Conservation (phyloP, 2,888 invertebrate species). For the Spisula subtruncata region DNA sequence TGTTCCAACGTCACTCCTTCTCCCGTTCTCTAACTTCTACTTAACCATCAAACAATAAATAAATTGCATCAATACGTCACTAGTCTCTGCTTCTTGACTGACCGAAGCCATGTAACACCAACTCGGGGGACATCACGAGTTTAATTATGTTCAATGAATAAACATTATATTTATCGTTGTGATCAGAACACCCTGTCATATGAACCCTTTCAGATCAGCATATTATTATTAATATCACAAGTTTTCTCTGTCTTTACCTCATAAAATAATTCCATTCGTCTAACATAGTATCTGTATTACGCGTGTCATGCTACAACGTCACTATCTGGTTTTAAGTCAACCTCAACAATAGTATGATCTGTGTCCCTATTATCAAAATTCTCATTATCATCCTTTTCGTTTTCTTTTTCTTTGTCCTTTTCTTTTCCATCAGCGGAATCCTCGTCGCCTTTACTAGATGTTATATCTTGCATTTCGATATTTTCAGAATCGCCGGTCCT, state of each 20-base stretch:
- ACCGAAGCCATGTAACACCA: not conserved
- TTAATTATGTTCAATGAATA: constrained; percentile 35
- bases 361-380: constrained; percentile 48
- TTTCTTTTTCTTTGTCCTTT: constrained; percentile 45
- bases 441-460: constrained; percentile 48
- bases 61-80: constrained; percentile 18
- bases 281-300: constrained; percentile 14
- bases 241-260: constrained; percentile 22
- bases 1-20: not conserved
- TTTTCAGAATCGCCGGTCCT: constrained; percentile 42
- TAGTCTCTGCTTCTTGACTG: not conserved
- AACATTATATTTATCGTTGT: constrained; percentile 51
- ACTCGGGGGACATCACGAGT: constrained; percentile 27
- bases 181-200: constrained; percentile 46
- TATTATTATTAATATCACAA: constrained; percentile 48
- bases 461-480: constrained; percentile 64
- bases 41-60: constrained; percentile 7
- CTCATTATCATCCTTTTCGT: constrained; percentile 29
- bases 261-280: constrained; percentile 1
- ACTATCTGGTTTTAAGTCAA: constrained; percentile 84
- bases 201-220: constrained; percentile 43
- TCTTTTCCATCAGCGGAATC: constrained; percentile 38
- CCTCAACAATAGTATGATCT: constrained; percentile 78
- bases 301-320: constrained; percentile 82
- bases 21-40: not conserved